Evolutionary conservation across 2,113 vertebrate genomes (phyloP), one percentile per base, ranked within the genome.

Genomic region (Lamprotornis superbus): DNA sequence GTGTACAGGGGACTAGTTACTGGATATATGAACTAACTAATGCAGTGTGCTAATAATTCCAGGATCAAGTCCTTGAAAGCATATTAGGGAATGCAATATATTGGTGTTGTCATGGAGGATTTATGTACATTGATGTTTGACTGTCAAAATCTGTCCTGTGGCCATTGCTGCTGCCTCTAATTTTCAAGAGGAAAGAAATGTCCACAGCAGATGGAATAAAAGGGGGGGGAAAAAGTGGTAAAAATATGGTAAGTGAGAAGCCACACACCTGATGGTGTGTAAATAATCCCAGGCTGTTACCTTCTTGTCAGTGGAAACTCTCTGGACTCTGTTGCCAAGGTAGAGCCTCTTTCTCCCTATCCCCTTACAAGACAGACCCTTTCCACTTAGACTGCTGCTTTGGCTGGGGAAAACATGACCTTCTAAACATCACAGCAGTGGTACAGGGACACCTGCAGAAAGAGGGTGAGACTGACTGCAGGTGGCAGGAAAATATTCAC

Each of bases 391-490:
- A 67, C 12, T 12, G 33, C 21, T 53, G 12, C 30, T 65, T 57
- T 87, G 52, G 12, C 39, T 88, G 15, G 22, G 27, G n/a, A 65
- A 83, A 88, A 33, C 9, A 8, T 15, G 6, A 14, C 33, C 35
- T 83, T 67, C 18, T 27, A 68, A 89, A 33, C 14, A 14, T 31
- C 11, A 22, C 19, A 42, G 33, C 24, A 50, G 10, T 56, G 21
- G 12, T 27, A n/a, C 16, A 56, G 23, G 12, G 15, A 68, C 7
- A 68, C 20, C 27, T 37, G 23, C 23, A 78, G 35, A 55, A 67
- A 49, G 16, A 49, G 5, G 1, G 13, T n/a, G 40, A 70, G 7
- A 44, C 31, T 1, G 0, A 35, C 37, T 80, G 56, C 1, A 5
- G 33, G 7, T 61, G 53, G 17, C 50, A 37, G 31, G 16, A 28